Percentiles rank a stretch among this genome's conserved stretches.
These are phyloP conservation scores for Elysia crispata DNA, from an alignment of 2,888 invertebrate genomes.

Conservation along the genomic window DNA sequence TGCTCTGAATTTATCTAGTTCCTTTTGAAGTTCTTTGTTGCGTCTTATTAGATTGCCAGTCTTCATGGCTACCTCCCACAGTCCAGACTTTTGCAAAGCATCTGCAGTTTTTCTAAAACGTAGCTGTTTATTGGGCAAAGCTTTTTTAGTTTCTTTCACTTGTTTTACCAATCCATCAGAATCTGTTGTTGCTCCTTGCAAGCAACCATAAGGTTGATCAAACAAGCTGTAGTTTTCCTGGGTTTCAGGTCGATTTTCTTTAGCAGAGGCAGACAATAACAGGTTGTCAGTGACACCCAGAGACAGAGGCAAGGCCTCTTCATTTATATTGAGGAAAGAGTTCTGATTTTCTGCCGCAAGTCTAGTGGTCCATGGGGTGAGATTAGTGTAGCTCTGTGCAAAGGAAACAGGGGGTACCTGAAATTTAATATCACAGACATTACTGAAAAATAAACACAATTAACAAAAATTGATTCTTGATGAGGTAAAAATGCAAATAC, in stretches of 20 bases:
- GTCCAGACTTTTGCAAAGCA: constrained; percentile 52
- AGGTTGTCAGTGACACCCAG: constrained; percentile 11
- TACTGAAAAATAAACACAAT: not conserved
- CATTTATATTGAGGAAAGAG: not conserved
- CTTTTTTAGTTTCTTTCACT: not conserved
- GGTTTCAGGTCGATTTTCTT: not conserved
- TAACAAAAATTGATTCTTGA: too few relatives aligned
- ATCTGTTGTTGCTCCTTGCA: too few relatives aligned
- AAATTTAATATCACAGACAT: not conserved
- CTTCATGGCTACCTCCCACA: constrained; percentile 56
- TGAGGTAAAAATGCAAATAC: not conserved
- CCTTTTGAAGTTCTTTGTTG: constrained; percentile 52
- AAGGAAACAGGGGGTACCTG: constrained; percentile 20
- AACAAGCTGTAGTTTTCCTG: not conserved
- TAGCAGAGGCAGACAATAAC: constrained; percentile 1
- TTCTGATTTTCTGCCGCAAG: constrained; percentile 15
- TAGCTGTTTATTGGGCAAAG: constrained; percentile 38
- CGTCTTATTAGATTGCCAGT: constrained; percentile 52
- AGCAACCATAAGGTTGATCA: not conserved
- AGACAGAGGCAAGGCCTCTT: constrained; percentile 40
- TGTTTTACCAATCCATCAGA: too few relatives aligned
- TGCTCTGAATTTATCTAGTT: constrained; percentile 48
- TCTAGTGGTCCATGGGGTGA: constrained; percentile 43
- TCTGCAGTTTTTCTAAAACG: constrained; percentile 51
- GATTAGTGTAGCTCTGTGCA: constrained; percentile 34